Evolutionary conservation across 2,888 invertebrate genomes (phyloP), one percentile per base, ranked within the genome.

Genomic region (Linnaemya vulpina): DNA sequence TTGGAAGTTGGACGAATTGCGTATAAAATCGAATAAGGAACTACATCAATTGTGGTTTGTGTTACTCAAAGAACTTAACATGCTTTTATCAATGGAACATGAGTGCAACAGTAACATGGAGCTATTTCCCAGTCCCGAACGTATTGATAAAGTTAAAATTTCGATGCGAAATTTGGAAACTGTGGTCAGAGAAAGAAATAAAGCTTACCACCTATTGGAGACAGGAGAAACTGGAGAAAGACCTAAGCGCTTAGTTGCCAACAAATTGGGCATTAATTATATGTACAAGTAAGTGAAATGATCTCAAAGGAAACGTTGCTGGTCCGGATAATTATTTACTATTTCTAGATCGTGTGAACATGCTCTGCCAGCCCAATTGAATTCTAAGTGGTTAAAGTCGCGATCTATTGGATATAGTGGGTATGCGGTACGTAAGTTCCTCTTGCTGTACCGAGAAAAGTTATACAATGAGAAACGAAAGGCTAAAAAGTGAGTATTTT

Each of bases 61-160:
- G 17, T 93, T 99, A 78, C 93, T 99, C 73, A 99, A 99, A 93
- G 99, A 99, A 93, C 94, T 96, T 75, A 99, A 99, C 92, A 99
- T 99, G 99, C 93, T 99, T 20, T 92, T 97, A 86, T 99, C 99
- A 1, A 98, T 99, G 99, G 97, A 98, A 93, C 94, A 97, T 86
- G 96, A 96, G 91, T 94, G 95, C 92, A 95, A 95, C 68, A 92
- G 94, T 53, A 93, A 95, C 89, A 92, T 93, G 87, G 93, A 94
- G 90, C 87, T 96, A 8, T 97, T 99, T 91, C 97, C 98, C 1
- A 98, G 95, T 92, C 98, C 98, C 2, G 99, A 99, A 92, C 94
- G 99, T 89, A 93, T 98, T 71, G 98, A 98, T 89, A 99, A 98
- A 94, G 97, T 99, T 0, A 95, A 97, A 90, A 96, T 97, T 88